Evolutionary conservation across 2,113 vertebrate genomes (phyloP).

Genomic region (Bos taurus): ARS-UCD2.0 NC_037348.1:64233001-64233500

Average conservation of each 20-base stretch:
- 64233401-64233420: conserved; percentile 73
- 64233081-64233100: background rate
- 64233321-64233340: background rate
- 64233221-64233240: background rate
- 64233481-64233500: conserved; percentile 66
- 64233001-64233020: background rate
- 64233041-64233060: background rate
- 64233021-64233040: background rate
- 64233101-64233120: background rate
- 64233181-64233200: background rate
- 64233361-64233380: conserved; percentile 68
- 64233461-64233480: conserved; percentile 62
- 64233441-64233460: conserved; percentile 75
- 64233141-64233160: background rate
- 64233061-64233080: background rate
- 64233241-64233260: background rate
- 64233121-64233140: background rate
- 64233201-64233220: background rate
- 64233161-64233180: background rate
- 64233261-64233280: background rate
- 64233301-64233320: background rate
- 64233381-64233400: conserved; percentile 77
- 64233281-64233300: too few relatives aligned
- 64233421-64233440: conserved; percentile 77
- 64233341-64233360: conserved; percentile 39